phyloP scores from a whole-genome alignment of 1,140 invertebrate species.

The Euborellia annulipes region DNA sequence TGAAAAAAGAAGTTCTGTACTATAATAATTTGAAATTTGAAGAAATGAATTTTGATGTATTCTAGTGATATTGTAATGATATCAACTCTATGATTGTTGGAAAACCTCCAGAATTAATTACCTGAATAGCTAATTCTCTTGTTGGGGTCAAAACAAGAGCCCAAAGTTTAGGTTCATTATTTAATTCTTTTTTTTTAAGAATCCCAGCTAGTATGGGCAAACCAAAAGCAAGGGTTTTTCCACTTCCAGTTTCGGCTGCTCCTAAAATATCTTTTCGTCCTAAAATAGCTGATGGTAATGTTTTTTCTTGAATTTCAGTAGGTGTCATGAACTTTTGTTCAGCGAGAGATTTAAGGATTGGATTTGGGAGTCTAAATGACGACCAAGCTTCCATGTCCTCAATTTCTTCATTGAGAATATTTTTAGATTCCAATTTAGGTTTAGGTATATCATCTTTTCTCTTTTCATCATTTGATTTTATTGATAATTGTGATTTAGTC shows the following conservation, averaged over 20 bases:
- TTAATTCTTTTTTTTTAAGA: conserved; percentile 36
- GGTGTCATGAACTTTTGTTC: conserved; percentile 64
- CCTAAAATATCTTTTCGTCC: conserved; percentile 79
- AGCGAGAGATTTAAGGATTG: conserved; percentile 53
- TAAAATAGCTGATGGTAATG: conserved; percentile 70
- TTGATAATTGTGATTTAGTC: too few species aligned
- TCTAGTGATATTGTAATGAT: too few species aligned
- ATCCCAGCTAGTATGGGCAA: conserved; percentile 82
- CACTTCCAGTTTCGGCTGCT: conserved; percentile 94
- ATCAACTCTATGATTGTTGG: too few species aligned
- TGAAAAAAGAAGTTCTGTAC: too few species aligned
- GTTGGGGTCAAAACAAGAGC: conserved; percentile 87
- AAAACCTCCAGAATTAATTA: too few species aligned
- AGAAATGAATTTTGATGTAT: too few species aligned
- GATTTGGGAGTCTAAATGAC: conserved; percentile 44
- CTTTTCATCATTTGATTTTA: too few species aligned
- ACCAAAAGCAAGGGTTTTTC: conserved; percentile 93
- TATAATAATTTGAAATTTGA: too few species aligned
- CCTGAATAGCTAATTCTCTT: conserved; percentile 86
- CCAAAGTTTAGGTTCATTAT: conserved; percentile 30
- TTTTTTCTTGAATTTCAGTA: conserved; percentile 64
- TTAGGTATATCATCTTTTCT: too few species aligned
- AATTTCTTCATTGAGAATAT: conserved; percentile 5
- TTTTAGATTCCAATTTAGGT: too few species aligned
- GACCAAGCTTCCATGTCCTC: conserved; percentile 50